Percentiles rank a stretch among this genome's conserved stretches.
phyloP scores from a whole-genome alignment of 1,140 invertebrate species.

The Zophobas morio region DNA sequence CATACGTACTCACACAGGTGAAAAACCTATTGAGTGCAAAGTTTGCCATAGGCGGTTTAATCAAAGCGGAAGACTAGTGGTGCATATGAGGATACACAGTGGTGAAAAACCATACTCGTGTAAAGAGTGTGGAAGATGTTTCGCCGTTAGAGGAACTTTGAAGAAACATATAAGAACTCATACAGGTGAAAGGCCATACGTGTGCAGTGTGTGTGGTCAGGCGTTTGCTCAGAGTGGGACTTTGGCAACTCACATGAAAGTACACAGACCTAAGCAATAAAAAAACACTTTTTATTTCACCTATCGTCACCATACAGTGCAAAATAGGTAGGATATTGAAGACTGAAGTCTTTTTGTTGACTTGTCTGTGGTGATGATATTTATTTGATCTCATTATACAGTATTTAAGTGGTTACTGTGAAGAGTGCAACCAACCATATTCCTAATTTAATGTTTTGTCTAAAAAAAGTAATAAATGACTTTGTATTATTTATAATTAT shows the following conservation, averaged over 20 bases:
- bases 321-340: no score
- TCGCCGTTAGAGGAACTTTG: constrained; percentile 76
- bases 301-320: no score
- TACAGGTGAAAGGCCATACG: constrained; percentile 76
- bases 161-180: constrained; percentile 72
- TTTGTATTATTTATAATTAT: background rate
- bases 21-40: constrained; percentile 68
- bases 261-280: constrained; percentile 51
- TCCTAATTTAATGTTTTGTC: no score
- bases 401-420: background rate
- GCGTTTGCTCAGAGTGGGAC: constrained; percentile 60
- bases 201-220: constrained; percentile 55
- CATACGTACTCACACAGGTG: constrained; percentile 69
- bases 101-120: constrained; percentile 63
- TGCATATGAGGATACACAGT: constrained; percentile 68
- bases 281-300: background rate
- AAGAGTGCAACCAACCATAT: no score
- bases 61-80: constrained; percentile 61
- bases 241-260: constrained; percentile 60
- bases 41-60: constrained; percentile 74
- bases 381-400: background rate
- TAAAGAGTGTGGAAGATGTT: constrained; percentile 71
- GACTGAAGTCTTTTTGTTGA: no score
- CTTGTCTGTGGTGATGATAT: background rate
- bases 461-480: background rate